phyloP scores from a whole-genome alignment of 2,888 invertebrate species.

The Theretra japonica region DNA sequence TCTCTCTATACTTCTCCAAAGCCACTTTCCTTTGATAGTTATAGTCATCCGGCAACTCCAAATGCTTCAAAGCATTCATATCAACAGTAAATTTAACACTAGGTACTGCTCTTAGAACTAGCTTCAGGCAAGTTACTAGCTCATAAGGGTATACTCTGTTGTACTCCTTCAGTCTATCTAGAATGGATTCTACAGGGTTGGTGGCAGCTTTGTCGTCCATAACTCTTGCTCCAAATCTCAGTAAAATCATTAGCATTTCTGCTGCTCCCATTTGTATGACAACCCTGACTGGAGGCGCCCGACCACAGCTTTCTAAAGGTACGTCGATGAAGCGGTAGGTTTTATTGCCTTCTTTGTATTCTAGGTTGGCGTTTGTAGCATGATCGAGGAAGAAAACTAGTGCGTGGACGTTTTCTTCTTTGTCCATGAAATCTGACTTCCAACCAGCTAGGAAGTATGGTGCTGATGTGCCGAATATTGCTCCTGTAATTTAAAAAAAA shows the following conservation, averaged over 20 bases:
- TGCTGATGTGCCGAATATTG: conserved; percentile 91
- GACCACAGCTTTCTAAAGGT: conserved; percentile 92
- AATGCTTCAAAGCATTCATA: conserved; percentile 60
- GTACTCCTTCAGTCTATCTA: conserved; percentile 87
- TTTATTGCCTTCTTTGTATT: conserved; percentile 75
- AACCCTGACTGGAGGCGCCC: conserved; percentile 88
- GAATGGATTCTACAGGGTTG: conserved; percentile 86
- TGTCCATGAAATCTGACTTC: conserved; percentile 92
- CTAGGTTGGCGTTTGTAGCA: conserved; percentile 87
- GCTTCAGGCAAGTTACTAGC: conserved; percentile 87
- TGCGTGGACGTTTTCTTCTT: conserved; percentile 91
- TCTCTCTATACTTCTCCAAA: conserved; percentile 75
- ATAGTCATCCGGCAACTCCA: conserved; percentile 70
- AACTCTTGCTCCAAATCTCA: conserved; percentile 88
- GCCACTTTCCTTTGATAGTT: conserved; percentile 75
- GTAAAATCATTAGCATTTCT: conserved; percentile 89
- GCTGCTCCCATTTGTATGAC: conserved; percentile 90
- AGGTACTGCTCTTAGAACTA: conserved; percentile 87
- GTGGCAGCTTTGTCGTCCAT: conserved; percentile 84
- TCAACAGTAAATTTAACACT: conserved; percentile 81
- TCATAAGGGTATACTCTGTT: conserved; percentile 88
- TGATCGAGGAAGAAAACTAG: conserved; percentile 91
- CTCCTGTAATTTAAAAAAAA: conserved; percentile 86
- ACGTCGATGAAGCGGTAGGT: conserved; percentile 89
- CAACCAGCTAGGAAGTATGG: conserved; percentile 93